Base-by-base conservation (phyloP, 2,797 vertebrate species). In the Rhinogobio ventralis region DNA sequence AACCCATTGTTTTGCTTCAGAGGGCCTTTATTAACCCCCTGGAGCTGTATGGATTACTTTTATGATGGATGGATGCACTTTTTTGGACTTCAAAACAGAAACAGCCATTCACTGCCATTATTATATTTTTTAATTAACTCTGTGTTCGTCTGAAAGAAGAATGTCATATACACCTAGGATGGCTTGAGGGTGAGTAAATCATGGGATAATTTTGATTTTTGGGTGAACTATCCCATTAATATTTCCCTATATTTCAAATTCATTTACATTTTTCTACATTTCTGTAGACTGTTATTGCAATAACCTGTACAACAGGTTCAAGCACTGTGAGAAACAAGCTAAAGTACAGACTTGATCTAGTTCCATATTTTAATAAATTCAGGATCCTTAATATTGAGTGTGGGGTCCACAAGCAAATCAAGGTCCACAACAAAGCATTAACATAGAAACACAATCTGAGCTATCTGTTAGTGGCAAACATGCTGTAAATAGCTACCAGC, bases 351-450 rank as follows among this genome's bases (percentile, higher is more conserved):
- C 83, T 83, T 85, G 75, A 87, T 80, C 77, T 78, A 82, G 51
- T 83, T 83, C 77, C 85, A 85, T 66, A 76, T 86, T 85, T 80
- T 73, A 51, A 78, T 71, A 45, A 23, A 81, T 68, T 53, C 74
- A n/a, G 15, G 81, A 84, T 81, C 81, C 84, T 87, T 33, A 62
- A 87, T 67, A 69, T 69, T 64, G 11, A 49, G 79, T 53, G 87
- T 81, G n/a, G 86, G 5, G 42, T 81, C 60, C 89, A 92, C 91
- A 91, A 92, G 89, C 89, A 93, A 92, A 93, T 91, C 82, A 87
- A 80, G 90, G 88, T 92, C 92, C 91, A 93, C 92, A 94, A 92
- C 88, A 94, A 93, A 93, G 87, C 89, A 88, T 88, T 89, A 92
- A 88, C 89, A 91, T 91, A 94, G 79, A 91, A 92, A 92, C 89